Conservation (phyloP, 1,140 invertebrate species). For the Muscidifurax raptorellus region DNA sequence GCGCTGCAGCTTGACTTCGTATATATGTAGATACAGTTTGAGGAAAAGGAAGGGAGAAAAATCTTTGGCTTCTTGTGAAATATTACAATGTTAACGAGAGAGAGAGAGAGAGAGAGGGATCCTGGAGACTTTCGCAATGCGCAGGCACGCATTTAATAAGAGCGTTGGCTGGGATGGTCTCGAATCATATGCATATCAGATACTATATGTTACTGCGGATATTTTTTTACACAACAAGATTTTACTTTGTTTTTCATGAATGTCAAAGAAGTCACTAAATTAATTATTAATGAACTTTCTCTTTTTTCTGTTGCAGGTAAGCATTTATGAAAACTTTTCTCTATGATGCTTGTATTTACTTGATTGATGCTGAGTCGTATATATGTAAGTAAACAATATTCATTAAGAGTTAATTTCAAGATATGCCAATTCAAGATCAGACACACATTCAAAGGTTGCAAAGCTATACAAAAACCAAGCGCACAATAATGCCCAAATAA, state of each 20-base stretch:
- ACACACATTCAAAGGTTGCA: neutral
- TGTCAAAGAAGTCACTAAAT: neutral
- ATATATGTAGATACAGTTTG: neutral
- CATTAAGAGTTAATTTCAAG: too few relatives aligned
- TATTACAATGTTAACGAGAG: neutral
- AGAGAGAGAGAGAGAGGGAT: neutral
- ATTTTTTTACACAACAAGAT: neutral
- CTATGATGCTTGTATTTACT: too few relatives aligned
- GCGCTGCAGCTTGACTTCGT: neutral
- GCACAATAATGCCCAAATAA: neutral
- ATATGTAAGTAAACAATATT: too few relatives aligned
- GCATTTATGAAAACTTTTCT: neutral
- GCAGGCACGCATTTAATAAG: slow-evolving; percentile 1
- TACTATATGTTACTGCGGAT: neutral
- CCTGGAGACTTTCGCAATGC: neutral
- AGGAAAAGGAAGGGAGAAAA: slow-evolving; percentile 16
- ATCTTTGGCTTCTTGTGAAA: slow-evolving; percentile 5
- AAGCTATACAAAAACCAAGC: neutral
- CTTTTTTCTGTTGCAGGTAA: slow-evolving; percentile 35
- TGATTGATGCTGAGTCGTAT: too few relatives aligned
- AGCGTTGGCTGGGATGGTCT: neutral
- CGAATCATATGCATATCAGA: neutral
- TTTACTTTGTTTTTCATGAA: neutral
- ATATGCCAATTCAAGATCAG: neutral
- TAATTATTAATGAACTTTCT: neutral